Conservation (phyloP, 2,888 invertebrate species). For the Loripinus fragilis region DNA sequence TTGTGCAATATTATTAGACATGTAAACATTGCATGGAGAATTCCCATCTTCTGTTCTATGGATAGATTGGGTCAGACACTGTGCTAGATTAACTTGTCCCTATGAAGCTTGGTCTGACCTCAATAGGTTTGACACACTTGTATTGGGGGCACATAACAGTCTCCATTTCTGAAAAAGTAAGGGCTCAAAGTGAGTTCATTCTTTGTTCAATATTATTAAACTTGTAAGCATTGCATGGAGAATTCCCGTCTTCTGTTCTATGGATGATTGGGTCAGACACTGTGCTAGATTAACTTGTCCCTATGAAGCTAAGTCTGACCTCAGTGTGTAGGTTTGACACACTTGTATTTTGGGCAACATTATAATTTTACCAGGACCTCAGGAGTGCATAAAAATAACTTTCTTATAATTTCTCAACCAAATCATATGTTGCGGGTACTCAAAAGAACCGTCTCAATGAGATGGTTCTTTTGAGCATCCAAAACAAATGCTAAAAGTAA, state of each 20-base stretch:
- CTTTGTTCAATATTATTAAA: too few species aligned
- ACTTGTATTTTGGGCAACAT: slow-evolving; percentile 15
- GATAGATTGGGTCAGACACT: slow-evolving; percentile 43
- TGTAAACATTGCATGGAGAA: slow-evolving; percentile 30
- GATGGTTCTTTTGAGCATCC: too few species aligned
- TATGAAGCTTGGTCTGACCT: slow-evolving; percentile 40
- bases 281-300: slow-evolving; percentile 42
- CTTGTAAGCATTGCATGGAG: slow-evolving; percentile 26
- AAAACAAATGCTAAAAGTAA: too few species aligned
- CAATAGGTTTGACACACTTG: slow-evolving; percentile 21
- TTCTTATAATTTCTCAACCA: too few species aligned
- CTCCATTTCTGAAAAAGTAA: too few species aligned
- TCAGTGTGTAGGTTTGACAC: slow-evolving; percentile 23
- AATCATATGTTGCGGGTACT: too few species aligned
- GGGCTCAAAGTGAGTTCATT: too few species aligned
- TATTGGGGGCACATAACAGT: slow-evolving; percentile 11
- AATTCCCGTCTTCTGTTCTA: slow-evolving; percentile 22
- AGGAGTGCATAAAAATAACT: too few species aligned
- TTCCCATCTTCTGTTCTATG: slow-evolving; percentile 15
- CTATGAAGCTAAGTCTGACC: slow-evolving; percentile 37
- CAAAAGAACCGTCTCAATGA: too few species aligned
- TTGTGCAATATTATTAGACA: too few species aligned
- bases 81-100: slow-evolving; percentile 43
- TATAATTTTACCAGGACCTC: too few species aligned
- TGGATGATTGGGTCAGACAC: slow-evolving; percentile 43